These are phyloP conservation scores for Parotocinclus haroldoi DNA, from an alignment of 2,797 vertebrate species.

Conservation along the genomic window DNA sequence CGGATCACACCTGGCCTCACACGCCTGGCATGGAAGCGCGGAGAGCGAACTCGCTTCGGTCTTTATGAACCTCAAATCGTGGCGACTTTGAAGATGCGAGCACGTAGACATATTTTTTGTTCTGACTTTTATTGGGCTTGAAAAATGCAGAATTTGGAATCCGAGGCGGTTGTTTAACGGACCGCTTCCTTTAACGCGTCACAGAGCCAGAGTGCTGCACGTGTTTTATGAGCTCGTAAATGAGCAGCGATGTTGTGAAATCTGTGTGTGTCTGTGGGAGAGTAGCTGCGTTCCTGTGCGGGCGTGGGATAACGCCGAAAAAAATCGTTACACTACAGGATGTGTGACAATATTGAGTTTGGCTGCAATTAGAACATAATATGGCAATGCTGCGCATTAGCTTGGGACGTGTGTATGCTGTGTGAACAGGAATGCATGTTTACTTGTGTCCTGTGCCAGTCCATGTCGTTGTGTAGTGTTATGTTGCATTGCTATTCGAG, in stretches of 20 bases:
- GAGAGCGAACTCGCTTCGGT: not conserved
- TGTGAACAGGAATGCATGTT: no score
- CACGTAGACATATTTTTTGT: conserved; percentile 55
- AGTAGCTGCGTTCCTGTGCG: conserved; percentile 38
- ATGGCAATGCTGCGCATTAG: no score
- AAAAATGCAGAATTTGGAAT: conserved; percentile 61
- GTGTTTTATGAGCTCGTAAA: conserved; percentile 80
- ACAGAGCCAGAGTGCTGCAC: conserved; percentile 70
- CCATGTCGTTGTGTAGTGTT: no score
- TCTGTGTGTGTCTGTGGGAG: conserved; percentile 60
- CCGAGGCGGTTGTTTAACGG: conserved; percentile 68
- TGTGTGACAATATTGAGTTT: no score
- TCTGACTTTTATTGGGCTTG: conserved; percentile 52
- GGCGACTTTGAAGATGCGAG: conserved; percentile 6
- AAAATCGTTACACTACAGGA: no score
- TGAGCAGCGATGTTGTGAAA: conserved; percentile 75
- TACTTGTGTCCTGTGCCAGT: no score
- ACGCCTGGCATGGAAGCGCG: not conserved
- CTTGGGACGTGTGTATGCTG: no score
- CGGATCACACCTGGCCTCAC: conserved; percentile 47
- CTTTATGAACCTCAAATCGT: not conserved
- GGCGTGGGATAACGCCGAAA: not conserved
- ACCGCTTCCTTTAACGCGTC: conserved; percentile 72
- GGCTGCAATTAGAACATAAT: no score
- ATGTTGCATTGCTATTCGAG: no score